Evolutionary conservation across 2,113 vertebrate genomes (phyloP).

Genomic region (Chaenocephalus aceratus): DNA sequence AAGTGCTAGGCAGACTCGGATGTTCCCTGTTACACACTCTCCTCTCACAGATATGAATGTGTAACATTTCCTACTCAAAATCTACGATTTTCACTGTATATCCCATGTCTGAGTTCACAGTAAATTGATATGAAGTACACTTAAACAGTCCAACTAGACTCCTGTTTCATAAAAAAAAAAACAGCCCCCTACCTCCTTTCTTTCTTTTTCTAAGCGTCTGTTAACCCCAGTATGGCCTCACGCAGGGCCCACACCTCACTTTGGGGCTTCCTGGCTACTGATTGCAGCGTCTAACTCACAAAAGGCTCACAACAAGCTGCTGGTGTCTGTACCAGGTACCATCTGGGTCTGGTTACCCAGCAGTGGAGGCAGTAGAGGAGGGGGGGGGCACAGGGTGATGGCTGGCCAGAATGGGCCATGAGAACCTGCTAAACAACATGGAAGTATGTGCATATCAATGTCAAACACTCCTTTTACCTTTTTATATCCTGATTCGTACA

Average conservation of each 20-base stretch:
- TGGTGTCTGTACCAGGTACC: slow-evolving; percentile 80
- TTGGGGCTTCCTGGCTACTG: slow-evolving; percentile 68
- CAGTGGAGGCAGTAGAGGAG: slow-evolving; percentile 47
- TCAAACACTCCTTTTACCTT: slow-evolving; percentile 1
- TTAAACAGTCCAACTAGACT: slow-evolving; percentile 7
- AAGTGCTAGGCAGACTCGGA: slow-evolving; percentile 54
- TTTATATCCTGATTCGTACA: too few relatives aligned
- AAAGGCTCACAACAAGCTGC: slow-evolving; percentile 77
- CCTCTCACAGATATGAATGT: not conserved
- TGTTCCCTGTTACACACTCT: slow-evolving; percentile 25
- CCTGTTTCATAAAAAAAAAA: not conserved
- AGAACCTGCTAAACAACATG: slow-evolving; percentile 6
- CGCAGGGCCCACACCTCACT: slow-evolving; percentile 54
- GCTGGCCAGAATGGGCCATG: slow-evolving; percentile 33
- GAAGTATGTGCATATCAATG: not conserved
- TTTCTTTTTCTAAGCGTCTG: slow-evolving; percentile 35
- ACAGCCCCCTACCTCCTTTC: not conserved
- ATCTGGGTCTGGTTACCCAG: slow-evolving; percentile 80
- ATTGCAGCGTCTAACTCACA: slow-evolving; percentile 75
- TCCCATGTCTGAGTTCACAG: not conserved
- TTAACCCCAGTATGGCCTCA: slow-evolving; percentile 56
- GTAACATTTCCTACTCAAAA: not conserved
- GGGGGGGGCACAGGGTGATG: slow-evolving; percentile 33
- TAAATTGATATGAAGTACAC: slow-evolving; percentile 5
- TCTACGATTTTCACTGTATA: not conserved